A percentile compares a stretch with the other conserved stretches of the same genome.
Evolutionary conservation across 2,888 invertebrate species (phyloP).

Genomic region (Mylabris sibirica): DNA sequence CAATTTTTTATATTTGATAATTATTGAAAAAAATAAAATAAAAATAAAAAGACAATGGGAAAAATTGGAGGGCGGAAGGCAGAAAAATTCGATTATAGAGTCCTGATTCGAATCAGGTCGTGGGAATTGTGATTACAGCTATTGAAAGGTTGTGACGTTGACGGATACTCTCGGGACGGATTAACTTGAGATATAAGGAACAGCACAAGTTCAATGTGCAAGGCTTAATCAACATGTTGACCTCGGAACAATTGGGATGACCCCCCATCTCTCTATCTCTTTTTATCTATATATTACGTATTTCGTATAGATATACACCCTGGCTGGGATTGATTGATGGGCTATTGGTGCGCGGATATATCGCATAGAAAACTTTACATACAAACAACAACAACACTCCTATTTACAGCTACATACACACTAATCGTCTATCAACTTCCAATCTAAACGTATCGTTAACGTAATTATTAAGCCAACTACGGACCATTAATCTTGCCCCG

Average conservation of each 20-base stretch:
- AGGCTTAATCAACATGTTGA: conserved; percentile 44
- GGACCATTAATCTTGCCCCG: conserved; percentile 40
- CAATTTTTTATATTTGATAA: background rate
- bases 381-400: conserved; percentile 23
- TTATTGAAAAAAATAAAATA: background rate
- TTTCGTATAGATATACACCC: conserved; percentile 21
- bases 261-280: conserved; percentile 26
- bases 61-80: background rate
- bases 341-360: conserved; percentile 27
- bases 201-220: conserved; percentile 39
- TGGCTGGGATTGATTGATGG: conserved; percentile 39
- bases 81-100: background rate
- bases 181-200: conserved; percentile 32
- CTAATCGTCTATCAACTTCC: conserved; percentile 41
- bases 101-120: conserved; percentile 25
- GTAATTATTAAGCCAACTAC: conserved; percentile 40
- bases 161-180: conserved; percentile 36
- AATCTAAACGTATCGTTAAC: conserved; percentile 39
- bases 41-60: background rate
- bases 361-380: conserved; percentile 27
- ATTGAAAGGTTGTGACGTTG: conserved; percentile 41
- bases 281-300: background rate
- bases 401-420: conserved; percentile 30
- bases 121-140: conserved; percentile 40
- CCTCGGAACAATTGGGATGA: conserved; percentile 42